A percentile compares a stretch with the other conserved stretches of the same genome.
Conservation (phyloP, 1,140 invertebrate genomes). For the Heliconius melpomene region DNA sequence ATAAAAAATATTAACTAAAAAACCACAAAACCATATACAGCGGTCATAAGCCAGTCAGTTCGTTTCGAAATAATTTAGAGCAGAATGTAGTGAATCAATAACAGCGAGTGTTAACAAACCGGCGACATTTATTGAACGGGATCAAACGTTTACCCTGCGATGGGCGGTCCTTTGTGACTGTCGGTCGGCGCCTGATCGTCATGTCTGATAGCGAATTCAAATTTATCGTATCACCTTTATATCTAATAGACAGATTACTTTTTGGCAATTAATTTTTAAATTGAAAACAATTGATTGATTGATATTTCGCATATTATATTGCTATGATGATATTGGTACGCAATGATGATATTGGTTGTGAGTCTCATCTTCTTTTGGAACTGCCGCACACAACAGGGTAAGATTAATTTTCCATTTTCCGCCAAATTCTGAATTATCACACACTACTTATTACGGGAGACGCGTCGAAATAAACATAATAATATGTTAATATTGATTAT, state of each 20-base stretch:
- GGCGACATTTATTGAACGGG: slow-evolving; percentile 10
- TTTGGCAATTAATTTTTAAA: not conserved
- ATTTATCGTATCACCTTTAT: slow-evolving; percentile 4
- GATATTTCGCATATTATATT: not conserved
- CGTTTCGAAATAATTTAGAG: not conserved
- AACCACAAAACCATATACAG: not conserved
- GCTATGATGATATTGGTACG: too few relatives aligned
- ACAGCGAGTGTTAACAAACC: not conserved
- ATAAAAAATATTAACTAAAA: not conserved
- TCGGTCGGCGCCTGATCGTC: not conserved
- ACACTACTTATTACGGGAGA: too few relatives aligned
- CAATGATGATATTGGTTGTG: too few relatives aligned
- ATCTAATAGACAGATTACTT: not conserved
- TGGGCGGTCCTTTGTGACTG: not conserved
- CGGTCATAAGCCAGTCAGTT: not conserved
- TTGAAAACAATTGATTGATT: not conserved
- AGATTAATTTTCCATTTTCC: too few relatives aligned
- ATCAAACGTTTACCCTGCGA: not conserved
- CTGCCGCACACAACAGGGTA: too few relatives aligned
- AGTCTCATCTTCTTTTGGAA: too few relatives aligned
- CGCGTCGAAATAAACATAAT: too few relatives aligned
- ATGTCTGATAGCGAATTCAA: not conserved
- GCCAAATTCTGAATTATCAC: not conserved
- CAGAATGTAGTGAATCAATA: slow-evolving; percentile 8
- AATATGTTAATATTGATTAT: too few relatives aligned